Evolutionary conservation across 2,113 vertebrate genomes (phyloP).

Genomic region (Delphinapterus leucas): DNA sequence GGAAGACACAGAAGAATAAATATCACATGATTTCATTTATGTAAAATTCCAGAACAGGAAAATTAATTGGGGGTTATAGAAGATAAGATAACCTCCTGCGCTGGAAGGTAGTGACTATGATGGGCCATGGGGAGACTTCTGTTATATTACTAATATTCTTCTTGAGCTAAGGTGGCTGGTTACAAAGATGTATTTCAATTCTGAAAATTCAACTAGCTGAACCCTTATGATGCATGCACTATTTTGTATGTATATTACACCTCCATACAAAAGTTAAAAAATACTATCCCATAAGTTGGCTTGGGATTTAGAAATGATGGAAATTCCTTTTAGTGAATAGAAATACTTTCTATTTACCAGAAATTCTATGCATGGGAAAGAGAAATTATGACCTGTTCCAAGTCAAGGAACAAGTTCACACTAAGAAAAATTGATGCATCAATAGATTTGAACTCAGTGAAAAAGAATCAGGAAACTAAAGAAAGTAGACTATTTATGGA

Average conservation of each 20-base stretch:
- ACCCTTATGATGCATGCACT: not conserved
- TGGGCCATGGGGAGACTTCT: rapidly evolving
- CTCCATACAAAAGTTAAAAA: not conserved
- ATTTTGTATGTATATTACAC: not conserved
- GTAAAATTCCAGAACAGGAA: not conserved
- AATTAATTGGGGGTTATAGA: not conserved
- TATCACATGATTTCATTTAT: not conserved
- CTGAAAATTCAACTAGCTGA: not conserved
- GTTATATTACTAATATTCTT: not conserved
- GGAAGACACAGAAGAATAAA: not conserved
- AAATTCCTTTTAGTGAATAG: not conserved
- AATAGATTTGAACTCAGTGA: not conserved
- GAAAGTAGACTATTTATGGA: not conserved
- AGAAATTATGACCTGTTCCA: not conserved
- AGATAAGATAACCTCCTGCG: not conserved
- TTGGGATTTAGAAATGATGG: constrained; percentile 18
- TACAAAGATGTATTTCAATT: not conserved
- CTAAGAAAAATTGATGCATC: not conserved
- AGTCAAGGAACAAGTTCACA: not conserved
- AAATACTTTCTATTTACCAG: not conserved
- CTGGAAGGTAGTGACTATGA: not conserved
- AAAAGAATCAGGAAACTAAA: not conserved
- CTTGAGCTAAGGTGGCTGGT: not conserved
- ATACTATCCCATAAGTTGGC: not conserved
- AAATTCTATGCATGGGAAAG: not conserved